Base-by-base conservation (phyloP, 30 jellyfish, hydroid and myxozoan species). In the Hydractinia echinata region DNA sequence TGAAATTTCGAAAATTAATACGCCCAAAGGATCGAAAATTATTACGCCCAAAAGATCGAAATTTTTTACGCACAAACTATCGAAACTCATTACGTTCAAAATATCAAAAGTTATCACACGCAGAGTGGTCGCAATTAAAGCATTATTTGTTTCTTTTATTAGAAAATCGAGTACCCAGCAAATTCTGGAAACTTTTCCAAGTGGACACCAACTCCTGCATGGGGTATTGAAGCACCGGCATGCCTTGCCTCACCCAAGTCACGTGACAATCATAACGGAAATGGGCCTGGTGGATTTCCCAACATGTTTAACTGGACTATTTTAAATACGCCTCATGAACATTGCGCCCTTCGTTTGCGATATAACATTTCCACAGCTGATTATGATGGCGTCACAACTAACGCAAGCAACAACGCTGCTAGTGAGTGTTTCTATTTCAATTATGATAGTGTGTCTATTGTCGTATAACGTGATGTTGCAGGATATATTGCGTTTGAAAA, bases 231-330 rank as follows among this genome's bases (percentile, higher is more conserved):
- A 8, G 85, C 90, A 21, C 96, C 96, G 7, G 98, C 86, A 30
- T 92, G 98, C 82, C 48, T 64, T 5, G 82, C 62, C 51, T 66
- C 95, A 3, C 96, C 95, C 62, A 73, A 95, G 89, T 92, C 98
- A 54, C 96, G 98, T 71, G 98, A 92, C 66, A 92, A 92, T 76
- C 98, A 92, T 78, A 79, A 92, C 76, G 98, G 98, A 53, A 92
- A 92, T 82, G 95, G 95, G 7, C 55, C 73, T 13, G 90, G 89
- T 54, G 97, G 96, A 51, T 91, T 55, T 74, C 94, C 96, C 82
- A 88, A 83, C 83, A 85, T 72, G 14, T 93, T 83, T 81, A 87
- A 93, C 85, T 93, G 99, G 99, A 93, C 96, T 52, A 88, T 88
- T 13, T 96, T 96, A 14, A 82, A 88, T 69, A 70, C 76, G 55